These are phyloP conservation scores for Ooceraea biroi DNA, from an alignment of 1,140 invertebrate species.

Conservation along the genomic window DNA sequence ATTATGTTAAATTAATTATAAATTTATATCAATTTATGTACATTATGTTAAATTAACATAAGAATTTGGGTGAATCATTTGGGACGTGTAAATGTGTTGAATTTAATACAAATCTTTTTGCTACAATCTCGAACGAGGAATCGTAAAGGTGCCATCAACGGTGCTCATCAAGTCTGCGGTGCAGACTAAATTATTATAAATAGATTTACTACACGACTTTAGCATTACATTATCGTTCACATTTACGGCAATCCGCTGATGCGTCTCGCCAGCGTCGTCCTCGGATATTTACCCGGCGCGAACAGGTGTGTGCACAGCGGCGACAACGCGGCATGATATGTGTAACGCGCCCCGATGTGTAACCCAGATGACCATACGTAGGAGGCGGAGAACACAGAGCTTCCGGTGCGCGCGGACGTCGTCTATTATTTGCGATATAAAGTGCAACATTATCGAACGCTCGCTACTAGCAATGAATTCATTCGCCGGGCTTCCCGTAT, in stretches of 20 bases:
- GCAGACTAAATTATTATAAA: not conserved
- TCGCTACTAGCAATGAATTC: constrained; percentile 46
- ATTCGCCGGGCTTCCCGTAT: constrained; percentile 35
- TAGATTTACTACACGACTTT: not conserved
- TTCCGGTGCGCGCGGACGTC: constrained; percentile 49
- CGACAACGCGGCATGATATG: constrained; percentile 32
- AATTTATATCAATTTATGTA: too few relatives aligned
- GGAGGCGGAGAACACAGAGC: constrained; percentile 40
- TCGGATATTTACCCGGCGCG: constrained; percentile 22
- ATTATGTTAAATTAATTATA: too few relatives aligned
- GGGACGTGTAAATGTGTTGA: too few relatives aligned
- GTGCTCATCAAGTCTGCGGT: not conserved
- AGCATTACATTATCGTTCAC: not conserved
- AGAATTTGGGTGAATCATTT: too few relatives aligned
- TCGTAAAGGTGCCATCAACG: not conserved
- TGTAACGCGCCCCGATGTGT: constrained; percentile 56
- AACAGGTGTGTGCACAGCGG: constrained; percentile 1
- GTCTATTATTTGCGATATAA: constrained; percentile 63
- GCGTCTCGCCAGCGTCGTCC: not conserved
- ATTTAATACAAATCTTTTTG: too few relatives aligned
- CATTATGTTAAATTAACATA: too few relatives aligned
- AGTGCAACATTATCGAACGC: constrained; percentile 64
- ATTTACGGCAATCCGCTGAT: not conserved
- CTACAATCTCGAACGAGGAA: not conserved
- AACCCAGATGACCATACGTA: constrained; percentile 71